phyloP scores from a whole-genome alignment of 2,888 invertebrate genomes.

The Drosophila infuscata region DNA sequence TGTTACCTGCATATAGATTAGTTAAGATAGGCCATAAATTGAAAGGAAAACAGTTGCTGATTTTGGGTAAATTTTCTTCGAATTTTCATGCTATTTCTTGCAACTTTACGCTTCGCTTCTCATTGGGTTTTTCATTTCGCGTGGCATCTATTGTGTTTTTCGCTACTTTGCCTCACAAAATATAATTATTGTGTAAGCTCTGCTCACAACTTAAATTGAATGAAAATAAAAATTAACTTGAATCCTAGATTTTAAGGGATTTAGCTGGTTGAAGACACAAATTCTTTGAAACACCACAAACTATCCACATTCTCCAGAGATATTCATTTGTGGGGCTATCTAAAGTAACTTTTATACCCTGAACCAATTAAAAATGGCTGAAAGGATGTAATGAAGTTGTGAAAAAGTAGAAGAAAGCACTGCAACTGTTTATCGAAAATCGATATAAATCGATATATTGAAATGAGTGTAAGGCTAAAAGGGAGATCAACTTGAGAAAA shows the following conservation, averaged over 20 bases:
- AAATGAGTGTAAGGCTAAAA: too few relatives aligned
- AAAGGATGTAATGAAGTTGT: not conserved
- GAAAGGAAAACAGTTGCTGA: not conserved
- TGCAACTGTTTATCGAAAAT: not conserved
- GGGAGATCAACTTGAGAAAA: too few relatives aligned
- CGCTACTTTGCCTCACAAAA: conserved; percentile 1
- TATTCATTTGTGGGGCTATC: not conserved
- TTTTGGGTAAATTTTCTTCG: not conserved
- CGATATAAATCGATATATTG: too few relatives aligned
- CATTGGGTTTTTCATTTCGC: not conserved
- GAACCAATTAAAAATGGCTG: not conserved
- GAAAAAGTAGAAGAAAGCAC: not conserved
- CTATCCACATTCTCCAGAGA: conserved; percentile 3
- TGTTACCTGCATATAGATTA: not conserved
- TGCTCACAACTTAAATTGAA: not conserved
- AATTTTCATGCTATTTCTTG: not conserved
- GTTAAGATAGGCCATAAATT: not conserved
- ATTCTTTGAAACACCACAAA: not conserved
- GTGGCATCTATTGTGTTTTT: conserved; percentile 1
- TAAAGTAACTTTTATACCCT: not conserved
- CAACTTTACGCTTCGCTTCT: conserved; percentile 13
- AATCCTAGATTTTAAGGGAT: not conserved
- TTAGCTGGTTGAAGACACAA: conserved; percentile 1
- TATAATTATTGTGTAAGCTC: not conserved
- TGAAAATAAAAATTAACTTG: conserved; percentile 2